These are phyloP conservation scores for Allacma fusca DNA, from an alignment of 2,888 invertebrate genomes.

Conservation along the genomic window DNA sequence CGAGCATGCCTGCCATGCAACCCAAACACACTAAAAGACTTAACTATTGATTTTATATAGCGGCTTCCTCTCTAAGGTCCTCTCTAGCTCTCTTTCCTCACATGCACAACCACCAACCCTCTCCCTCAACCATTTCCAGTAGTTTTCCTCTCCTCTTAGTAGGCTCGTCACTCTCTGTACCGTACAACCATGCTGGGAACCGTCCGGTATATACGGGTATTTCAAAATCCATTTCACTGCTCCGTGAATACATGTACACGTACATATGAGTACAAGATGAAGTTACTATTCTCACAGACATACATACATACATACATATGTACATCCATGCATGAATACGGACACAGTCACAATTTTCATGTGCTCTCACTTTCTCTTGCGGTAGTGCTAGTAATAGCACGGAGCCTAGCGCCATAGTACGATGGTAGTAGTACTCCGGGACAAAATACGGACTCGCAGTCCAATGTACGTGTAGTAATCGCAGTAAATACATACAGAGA, in stretches of 20 bases:
- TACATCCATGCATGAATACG: not conserved
- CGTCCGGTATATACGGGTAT: too few relatives aligned
- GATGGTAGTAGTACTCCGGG: not conserved
- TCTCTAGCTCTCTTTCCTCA: constrained; percentile 19
- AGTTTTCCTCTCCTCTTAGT: constrained; percentile 7
- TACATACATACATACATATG: not conserved
- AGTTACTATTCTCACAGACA: not conserved
- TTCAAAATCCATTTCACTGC: too few relatives aligned
- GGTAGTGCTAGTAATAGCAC: not conserved
- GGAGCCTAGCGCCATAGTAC: too few relatives aligned
- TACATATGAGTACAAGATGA: not conserved
- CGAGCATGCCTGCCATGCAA: constrained; percentile 31
- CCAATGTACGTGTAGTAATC: not conserved
- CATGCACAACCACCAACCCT: constrained; percentile 13
- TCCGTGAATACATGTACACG: too few relatives aligned
- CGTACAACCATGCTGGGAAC: too few relatives aligned
- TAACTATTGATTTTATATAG: constrained; percentile 35
- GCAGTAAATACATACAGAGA: not conserved
- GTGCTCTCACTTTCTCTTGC: not conserved
- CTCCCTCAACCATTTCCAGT: not conserved
- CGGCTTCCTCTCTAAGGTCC: constrained; percentile 10
- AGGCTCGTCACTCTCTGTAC: too few relatives aligned
- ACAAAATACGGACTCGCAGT: constrained; percentile 7
- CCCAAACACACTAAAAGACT: constrained; percentile 26
- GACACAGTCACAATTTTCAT: not conserved